Percentiles rank a stretch among this genome's conserved stretches.
Evolutionary conservation across 1,140 invertebrate genomes (phyloP).

Genomic region (Drosophila fuyamai): DNA sequence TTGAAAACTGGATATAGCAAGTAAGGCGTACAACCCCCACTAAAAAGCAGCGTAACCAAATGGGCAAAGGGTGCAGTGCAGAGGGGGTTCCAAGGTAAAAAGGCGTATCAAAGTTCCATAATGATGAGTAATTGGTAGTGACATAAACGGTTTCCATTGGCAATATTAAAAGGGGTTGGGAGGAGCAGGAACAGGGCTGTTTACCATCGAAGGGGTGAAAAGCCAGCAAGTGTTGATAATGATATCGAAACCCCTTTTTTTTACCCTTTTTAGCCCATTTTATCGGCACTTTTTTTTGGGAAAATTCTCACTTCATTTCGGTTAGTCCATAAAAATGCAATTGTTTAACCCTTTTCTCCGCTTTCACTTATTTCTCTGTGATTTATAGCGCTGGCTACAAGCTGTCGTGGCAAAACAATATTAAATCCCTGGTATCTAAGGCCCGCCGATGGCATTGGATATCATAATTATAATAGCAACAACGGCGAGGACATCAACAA

Average conservation of each 20-base stretch:
- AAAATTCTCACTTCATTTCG: constrained; percentile 71
- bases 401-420: constrained; percentile 74
- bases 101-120: constrained; percentile 63
- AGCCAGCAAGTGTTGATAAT: constrained; percentile 72
- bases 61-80: constrained; percentile 3
- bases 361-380: constrained; percentile 23
- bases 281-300: constrained; percentile 54
- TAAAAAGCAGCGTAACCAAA: constrained; percentile 41
- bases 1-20: constrained; percentile 21
- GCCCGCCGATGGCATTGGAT: constrained; percentile 57
- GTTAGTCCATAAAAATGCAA: constrained; percentile 74
- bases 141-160: constrained; percentile 61
- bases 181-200: constrained; percentile 12
- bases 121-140: constrained; percentile 83
- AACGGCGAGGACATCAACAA: constrained; percentile 26
- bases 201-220: constrained; percentile 20
- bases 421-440: constrained; percentile 73
- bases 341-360: constrained; percentile 35
- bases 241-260: constrained; percentile 45
- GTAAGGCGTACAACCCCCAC: constrained; percentile 63
- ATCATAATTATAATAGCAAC: constrained; percentile 72
- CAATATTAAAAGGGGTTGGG: constrained; percentile 49
- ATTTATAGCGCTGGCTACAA: constrained; percentile 70
- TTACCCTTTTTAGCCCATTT: constrained; percentile 27
- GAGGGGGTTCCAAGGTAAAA: constrained; percentile 40